Percentiles rank a stretch among this genome's conserved stretches.
Evolutionary conservation across 1,140 invertebrate species (phyloP).

Genomic region (Odontomachus brunneus): DNA sequence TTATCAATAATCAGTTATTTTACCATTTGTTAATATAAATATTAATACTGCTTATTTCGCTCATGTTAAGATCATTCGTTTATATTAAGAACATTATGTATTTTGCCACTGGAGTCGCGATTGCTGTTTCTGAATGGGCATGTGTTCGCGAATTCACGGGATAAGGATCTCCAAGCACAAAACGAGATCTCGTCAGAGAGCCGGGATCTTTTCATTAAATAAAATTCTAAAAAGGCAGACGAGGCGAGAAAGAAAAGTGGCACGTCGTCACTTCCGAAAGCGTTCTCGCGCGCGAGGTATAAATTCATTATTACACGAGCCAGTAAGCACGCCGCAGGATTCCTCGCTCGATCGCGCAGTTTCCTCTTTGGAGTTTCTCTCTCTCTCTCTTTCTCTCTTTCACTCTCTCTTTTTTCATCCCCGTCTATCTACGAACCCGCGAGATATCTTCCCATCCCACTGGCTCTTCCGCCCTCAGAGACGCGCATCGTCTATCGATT

Average conservation of each 20-base stretch:
- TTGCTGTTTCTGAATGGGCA: not conserved
- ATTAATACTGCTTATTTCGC: no score
- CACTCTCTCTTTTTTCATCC: not conserved
- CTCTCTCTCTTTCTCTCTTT: not conserved
- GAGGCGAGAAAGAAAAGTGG: conserved; percentile 51
- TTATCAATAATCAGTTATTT: not conserved
- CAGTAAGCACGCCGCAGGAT: conserved; percentile 75
- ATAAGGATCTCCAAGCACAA: conserved; percentile 3
- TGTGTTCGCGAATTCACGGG: not conserved
- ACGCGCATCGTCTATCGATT: conserved; percentile 81
- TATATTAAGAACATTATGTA: no score
- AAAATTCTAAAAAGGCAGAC: conserved; percentile 50
- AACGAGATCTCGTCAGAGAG: conserved; percentile 23
- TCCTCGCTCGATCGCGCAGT: conserved; percentile 78
- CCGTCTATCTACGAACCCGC: conserved; percentile 27
- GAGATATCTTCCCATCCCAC: conserved; percentile 66
- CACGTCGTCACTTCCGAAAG: conserved; percentile 47
- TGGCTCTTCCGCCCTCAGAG: conserved; percentile 51
- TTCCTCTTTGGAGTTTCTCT: conserved; percentile 56
- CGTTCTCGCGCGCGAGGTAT: conserved; percentile 72
- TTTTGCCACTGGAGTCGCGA: not conserved
- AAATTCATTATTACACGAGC: conserved; percentile 81
- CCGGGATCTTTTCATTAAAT: conserved; percentile 60
- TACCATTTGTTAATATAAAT: no score
- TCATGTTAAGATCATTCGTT: no score